Percentiles rank a stretch among this genome's conserved stretches.
Conservation (phyloP, 1,140 invertebrate genomes). For the Sitobion miscanthi region DNA sequence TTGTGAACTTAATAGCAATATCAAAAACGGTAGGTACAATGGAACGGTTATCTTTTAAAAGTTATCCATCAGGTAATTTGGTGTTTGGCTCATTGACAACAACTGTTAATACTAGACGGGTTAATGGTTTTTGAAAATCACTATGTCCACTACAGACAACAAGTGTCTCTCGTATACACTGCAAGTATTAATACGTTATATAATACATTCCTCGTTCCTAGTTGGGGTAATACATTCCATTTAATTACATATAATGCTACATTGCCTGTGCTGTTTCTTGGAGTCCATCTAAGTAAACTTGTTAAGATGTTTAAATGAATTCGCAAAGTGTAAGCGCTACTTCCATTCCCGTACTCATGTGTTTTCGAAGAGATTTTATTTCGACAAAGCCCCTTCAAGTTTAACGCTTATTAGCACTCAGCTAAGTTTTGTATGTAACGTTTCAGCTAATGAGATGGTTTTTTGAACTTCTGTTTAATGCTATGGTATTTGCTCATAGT, state of each 20-base stretch:
- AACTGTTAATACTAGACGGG: not conserved
- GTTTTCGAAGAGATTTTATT: not conserved
- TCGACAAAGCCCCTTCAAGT: not conserved
- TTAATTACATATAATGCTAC: slow-evolving; percentile 25
- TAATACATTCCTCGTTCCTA: not conserved
- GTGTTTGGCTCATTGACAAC: not conserved
- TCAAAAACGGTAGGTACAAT: not conserved
- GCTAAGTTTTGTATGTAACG: not conserved
- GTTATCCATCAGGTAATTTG: not conserved
- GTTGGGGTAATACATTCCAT: not conserved
- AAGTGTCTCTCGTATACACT: not conserved
- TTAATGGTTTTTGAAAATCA: not conserved
- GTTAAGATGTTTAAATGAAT: slow-evolving; percentile 30
- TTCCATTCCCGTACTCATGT: not conserved
- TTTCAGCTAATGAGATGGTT: not conserved
- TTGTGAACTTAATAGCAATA: not conserved
- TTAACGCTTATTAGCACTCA: slow-evolving; percentile 23
- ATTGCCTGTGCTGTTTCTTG: not conserved
- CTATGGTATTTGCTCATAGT: not conserved
- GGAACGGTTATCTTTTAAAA: not conserved
- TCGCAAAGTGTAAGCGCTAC: not conserved
- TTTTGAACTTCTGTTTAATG: not conserved
- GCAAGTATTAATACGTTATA: not conserved
- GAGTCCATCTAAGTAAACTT: not conserved
- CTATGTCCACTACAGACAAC: not conserved